phyloP scores from a whole-genome alignment of 1,140 invertebrate genomes.

The Nebria ingens region DNA sequence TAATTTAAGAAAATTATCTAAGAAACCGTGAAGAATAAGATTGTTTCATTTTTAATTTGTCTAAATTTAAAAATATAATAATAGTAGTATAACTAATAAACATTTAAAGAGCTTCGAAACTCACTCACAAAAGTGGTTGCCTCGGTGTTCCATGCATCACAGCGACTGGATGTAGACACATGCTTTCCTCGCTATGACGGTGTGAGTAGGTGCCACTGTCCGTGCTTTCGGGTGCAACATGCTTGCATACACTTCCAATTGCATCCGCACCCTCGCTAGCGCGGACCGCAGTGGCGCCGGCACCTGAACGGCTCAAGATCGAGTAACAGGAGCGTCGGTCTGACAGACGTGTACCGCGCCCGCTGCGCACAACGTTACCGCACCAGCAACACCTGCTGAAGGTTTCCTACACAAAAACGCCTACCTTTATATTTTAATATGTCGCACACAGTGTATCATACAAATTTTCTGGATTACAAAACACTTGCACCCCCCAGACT shows the following conservation, averaged over 20 bases:
- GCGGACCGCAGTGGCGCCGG: not conserved
- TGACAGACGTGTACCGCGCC: not conserved
- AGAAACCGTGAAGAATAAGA: no score
- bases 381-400: conserved; percentile 8
- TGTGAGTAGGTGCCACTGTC: not conserved
- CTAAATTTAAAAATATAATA: no score
- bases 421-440: conserved; percentile 5
- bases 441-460: not conserved
- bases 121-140: conserved; percentile 2
- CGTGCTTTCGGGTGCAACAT: not conserved
- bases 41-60: no score
- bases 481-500: no score
- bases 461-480: no score
- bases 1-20: no score
- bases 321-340: conserved; percentile 5
- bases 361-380: not conserved
- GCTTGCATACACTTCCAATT: not conserved
- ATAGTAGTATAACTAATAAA: no score
- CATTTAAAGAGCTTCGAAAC: no score
- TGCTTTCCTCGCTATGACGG: conserved; percentile 1
- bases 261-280: not conserved
- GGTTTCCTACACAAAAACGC: conserved; percentile 10
- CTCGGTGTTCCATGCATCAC: not conserved
- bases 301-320: not conserved
- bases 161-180: not conserved